Evolutionary conservation across 2,888 invertebrate genomes (phyloP).

Genomic region (Disparrhopalites patrizii): DNA sequence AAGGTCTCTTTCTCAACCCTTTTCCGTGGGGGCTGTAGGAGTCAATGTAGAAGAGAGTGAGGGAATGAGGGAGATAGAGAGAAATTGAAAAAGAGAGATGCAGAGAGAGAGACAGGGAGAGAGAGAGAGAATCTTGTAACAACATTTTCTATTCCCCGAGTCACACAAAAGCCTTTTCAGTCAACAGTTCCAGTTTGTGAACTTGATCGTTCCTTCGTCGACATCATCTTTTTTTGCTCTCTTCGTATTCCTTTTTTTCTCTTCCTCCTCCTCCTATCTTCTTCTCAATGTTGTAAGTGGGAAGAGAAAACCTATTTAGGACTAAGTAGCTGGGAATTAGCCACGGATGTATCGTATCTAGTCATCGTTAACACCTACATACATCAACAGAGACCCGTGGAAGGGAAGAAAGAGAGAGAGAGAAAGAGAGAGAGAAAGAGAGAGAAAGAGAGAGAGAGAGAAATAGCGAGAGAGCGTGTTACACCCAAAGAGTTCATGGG

Average conservation of each 20-base stretch:
- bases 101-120: too few relatives aligned
- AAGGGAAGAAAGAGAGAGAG: too few relatives aligned
- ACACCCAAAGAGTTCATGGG: too few relatives aligned
- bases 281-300: neutral
- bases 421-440: too few relatives aligned
- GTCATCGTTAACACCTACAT: constrained; percentile 21
- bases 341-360: constrained; percentile 11
- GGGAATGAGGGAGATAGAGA: neutral
- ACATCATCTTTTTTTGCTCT: too few relatives aligned
- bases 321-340: constrained; percentile 19
- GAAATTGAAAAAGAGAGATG: too few relatives aligned
- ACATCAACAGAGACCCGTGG: too few relatives aligned
- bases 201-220: too few relatives aligned
- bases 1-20: neutral
- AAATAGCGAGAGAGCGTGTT: too few relatives aligned
- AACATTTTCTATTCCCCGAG: neutral
- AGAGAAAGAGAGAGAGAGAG: too few relatives aligned
- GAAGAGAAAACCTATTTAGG: neutral
- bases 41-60: neutral
- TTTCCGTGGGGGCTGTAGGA: neutral
- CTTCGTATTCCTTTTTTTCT: too few relatives aligned
- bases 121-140: neutral
- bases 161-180: neutral
- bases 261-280: neutral
- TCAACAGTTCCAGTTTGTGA: constrained; percentile 8